Base-by-base conservation (phyloP, 2,113 vertebrate genomes). In the Gavialis gangeticus region DNA sequence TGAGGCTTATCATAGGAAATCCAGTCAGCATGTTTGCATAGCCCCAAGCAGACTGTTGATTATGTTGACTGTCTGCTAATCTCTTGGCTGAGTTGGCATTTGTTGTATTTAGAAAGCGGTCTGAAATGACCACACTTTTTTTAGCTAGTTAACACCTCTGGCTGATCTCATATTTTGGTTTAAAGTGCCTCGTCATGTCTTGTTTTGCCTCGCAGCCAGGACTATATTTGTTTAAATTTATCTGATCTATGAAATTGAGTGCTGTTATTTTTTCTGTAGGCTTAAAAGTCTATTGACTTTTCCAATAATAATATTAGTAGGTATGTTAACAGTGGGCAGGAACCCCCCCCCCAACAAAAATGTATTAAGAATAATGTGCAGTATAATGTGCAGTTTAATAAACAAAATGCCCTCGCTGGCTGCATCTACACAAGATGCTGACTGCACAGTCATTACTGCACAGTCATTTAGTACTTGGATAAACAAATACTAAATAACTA, bases 51-150 rank as follows among this genome's bases (percentile, higher is more conserved):
- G 73, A 54, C 69, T 90, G 93, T 87, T 93, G 91, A 87, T 71
- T 94, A 58, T 93, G 75, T 64, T 82, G 57, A 79, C 85, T 95
- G 92, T 94, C 75, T 79, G 73, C 19, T 96, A 90, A 94, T 95
- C 95, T 95, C 84, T 87, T 73, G 79, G 67, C 88, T 85, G 88
- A 76, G 79, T 5, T 57, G 57, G 63, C 82, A 77, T 89, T 87
- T 95, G 91, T 71, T 57, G 79, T 94, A 95, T 96, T 96, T 85
- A 85, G 82, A 82, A 95, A 95, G 60, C 46, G 37, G 57, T 90
- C 73, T 24, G 82, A 95, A 85, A 87, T 85, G 73, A 96, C 37
- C 79, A 75, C 82, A 84, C 15, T 85, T 83, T 84, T 87, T 81
- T 90, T 90, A 79, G 86, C 90, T 91, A 91, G 11, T 88, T 75